Evolutionary conservation across 30 jellyfish, hydroid and myxozoan species (phyloP), one percentile per base, ranked within the genome.

Genomic region (Pseudorhiza aurosa): DNA sequence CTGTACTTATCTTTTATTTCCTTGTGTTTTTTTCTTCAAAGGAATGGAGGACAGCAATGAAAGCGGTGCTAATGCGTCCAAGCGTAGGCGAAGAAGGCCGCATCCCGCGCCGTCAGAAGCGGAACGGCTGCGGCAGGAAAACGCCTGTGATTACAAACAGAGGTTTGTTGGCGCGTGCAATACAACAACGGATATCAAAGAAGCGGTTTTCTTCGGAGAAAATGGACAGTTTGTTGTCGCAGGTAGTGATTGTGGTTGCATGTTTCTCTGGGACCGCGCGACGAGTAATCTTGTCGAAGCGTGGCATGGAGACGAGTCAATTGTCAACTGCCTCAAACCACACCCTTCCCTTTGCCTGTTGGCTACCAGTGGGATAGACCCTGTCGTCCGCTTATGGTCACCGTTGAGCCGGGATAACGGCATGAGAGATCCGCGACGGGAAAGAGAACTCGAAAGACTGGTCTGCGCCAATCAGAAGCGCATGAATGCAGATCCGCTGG

Each of bases 221-320:
- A 55, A 80, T 70, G 97, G 96, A 11, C 96, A 93, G 56, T 93
- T 78, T 43, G 68, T 93, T 27, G 96, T 85, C 17, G 98, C 98
- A 1, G 98, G 98, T 55, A 93, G 98, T 77, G 98, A 93, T 68
- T 93, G 98, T 65, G 98, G 98, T 0, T 85, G 98, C 74, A 82
- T 93, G 97, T 85, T 93, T 47, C 47, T 86, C 47, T 93, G 98
- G 98, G 95, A 93, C 68, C 92, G 98, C 39, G 77, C 90, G 67
- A 62, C 98, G 17, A 79, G 96, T 30, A 93, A 93, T 59, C 67
- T 93, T 11, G 77, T 93, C 37, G 96, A 93, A 59, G 98, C 97
- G 25, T 93, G 96, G 97, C 98, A 93, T 29, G 98, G 98, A 6
- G 98, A 93, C 67, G 98, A 93, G 39, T 93, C 98, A 12, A 93